Percentiles rank a stretch among this genome's conserved stretches.
Conservation (phyloP, 2,888 invertebrate species). For the Hetaerina titia region DNA sequence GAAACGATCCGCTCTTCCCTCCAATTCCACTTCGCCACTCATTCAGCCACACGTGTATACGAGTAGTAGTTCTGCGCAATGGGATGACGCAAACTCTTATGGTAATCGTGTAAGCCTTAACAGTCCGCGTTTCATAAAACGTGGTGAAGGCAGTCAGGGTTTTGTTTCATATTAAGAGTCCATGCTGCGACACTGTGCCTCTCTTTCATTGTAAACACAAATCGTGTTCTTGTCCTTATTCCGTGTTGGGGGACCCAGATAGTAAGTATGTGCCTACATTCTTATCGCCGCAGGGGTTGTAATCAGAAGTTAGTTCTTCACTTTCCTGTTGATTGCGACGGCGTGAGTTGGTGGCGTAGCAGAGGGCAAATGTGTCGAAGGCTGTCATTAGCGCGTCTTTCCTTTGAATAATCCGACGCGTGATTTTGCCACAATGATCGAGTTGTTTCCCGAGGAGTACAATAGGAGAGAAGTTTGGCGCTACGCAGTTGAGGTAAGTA, state of each 20-base stretch:
- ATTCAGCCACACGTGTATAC: background rate
- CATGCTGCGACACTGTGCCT: background rate
- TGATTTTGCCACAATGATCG: background rate
- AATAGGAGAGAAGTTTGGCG: background rate
- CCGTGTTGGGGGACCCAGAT: background rate
- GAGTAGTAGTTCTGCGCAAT: background rate
- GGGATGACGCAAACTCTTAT: background rate
- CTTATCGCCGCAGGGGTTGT: background rate
- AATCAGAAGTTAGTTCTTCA: background rate
- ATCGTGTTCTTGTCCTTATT: background rate
- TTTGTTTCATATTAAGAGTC: background rate
- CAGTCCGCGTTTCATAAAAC: background rate
- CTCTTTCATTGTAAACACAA: background rate
- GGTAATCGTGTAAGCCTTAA: background rate
- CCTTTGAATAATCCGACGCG: background rate
- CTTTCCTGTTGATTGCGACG: conserved; percentile 8
- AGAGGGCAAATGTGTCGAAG: background rate
- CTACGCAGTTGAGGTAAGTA: background rate
- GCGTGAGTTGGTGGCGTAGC: background rate
- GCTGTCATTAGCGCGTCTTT: background rate
- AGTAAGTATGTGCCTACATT: background rate
- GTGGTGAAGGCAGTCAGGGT: background rate
- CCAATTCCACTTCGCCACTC: background rate
- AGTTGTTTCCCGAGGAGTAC: background rate
- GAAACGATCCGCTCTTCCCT: background rate